Evolutionary conservation across 2,797 vertebrate genomes (phyloP).

Genomic region (Peromyscus nudipes): DNA sequence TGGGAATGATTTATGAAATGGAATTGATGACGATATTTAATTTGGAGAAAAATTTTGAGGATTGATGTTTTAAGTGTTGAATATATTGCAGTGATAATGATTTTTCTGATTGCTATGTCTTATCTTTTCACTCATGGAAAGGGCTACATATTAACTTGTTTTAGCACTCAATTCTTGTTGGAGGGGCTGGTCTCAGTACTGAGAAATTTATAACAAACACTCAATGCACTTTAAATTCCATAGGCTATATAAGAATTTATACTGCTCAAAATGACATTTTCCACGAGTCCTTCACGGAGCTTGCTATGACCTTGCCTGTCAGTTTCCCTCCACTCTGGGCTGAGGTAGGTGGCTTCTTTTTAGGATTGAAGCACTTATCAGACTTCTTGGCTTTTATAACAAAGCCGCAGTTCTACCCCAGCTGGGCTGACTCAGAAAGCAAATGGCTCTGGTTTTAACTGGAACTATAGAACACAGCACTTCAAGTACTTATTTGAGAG

Average conservation of each 20-base stretch:
- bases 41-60: background rate
- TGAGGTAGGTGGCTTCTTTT: slow-evolving; percentile 22
- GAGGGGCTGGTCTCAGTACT: background rate
- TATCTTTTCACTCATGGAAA: slow-evolving; percentile 34
- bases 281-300: background rate
- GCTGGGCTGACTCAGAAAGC: slow-evolving; percentile 41
- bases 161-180: background rate
- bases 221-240: background rate
- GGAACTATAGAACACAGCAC: background rate
- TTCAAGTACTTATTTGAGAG: background rate
- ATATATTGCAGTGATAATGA: background rate
- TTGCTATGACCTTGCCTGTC: slow-evolving; percentile 3
- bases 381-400: slow-evolving; percentile 8
- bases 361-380: slow-evolving; percentile 5
- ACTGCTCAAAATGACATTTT: background rate
- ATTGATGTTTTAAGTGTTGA: background rate
- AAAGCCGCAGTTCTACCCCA: background rate
- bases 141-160: background rate
- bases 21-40: background rate
- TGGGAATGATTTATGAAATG: slow-evolving; percentile 6
- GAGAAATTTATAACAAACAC: background rate
- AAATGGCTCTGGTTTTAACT: slow-evolving; percentile 36
- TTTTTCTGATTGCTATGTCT: slow-evolving; percentile 10
- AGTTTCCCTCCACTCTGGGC: background rate
- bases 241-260: background rate